A percentile compares a stretch with the other conserved stretches of the same genome.
phyloP scores from a whole-genome alignment of 2,888 invertebrate genomes.

The Monochamus alternatus region DNA sequence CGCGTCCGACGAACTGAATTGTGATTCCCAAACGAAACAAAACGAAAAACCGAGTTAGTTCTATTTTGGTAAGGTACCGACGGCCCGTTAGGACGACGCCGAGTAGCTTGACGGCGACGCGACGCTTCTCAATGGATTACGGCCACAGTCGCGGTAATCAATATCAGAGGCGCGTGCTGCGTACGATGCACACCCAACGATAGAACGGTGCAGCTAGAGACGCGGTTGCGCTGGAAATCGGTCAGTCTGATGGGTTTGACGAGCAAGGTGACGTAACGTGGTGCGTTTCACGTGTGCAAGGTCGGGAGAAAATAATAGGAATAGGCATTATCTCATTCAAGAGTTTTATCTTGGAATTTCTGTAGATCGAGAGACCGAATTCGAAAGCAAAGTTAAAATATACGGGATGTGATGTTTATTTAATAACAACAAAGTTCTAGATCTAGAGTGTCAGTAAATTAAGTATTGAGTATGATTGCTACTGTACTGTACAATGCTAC shows the following conservation, averaged over 20 bases:
- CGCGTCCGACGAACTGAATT: constrained; percentile 24
- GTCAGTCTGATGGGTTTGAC: constrained; percentile 1
- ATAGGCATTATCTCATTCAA: too few relatives aligned
- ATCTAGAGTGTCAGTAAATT: too few relatives aligned
- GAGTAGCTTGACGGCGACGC: constrained; percentile 23
- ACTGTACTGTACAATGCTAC: too few relatives aligned
- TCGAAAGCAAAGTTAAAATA: too few relatives aligned
- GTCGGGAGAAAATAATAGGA: background rate
- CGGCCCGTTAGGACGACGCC: constrained; percentile 30
- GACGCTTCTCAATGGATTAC: constrained; percentile 27
- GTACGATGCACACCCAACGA: constrained; percentile 23
- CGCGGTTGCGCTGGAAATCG: constrained; percentile 18
- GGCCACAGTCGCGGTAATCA: constrained; percentile 27
- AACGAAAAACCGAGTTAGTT: constrained; percentile 31
- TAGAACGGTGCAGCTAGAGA: constrained; percentile 2
- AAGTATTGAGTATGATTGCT: too few relatives aligned
- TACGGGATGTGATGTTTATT: too few relatives aligned
- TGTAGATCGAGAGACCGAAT: too few relatives aligned
- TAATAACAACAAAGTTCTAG: too few relatives aligned
- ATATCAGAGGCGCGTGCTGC: constrained; percentile 31
- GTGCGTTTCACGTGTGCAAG: background rate
- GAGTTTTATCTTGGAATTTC: too few relatives aligned
- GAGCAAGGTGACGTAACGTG: constrained; percentile 12
- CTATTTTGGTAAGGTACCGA: constrained; percentile 39
- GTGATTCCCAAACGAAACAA: constrained; percentile 18